Base-by-base conservation (phyloP, 2,113 vertebrate species). In the Hemiprocne comata region DNA sequence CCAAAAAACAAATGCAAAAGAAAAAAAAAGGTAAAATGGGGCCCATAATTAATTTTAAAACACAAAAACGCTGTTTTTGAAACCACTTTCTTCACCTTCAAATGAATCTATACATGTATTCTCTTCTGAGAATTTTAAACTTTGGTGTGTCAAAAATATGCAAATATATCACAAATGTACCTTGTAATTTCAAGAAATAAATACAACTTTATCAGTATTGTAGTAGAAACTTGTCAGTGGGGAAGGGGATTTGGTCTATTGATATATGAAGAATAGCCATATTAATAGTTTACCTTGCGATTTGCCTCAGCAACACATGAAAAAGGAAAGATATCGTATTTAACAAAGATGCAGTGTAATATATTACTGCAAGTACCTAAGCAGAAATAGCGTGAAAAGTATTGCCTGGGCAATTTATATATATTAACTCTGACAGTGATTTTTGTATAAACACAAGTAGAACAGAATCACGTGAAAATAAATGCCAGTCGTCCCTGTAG, bases 211-310 rank as follows among this genome's bases (percentile, higher is more conserved):
- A 97, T 97, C 94, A 94, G 66, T 96, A 97, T 97, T 79, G 33
- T 97, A 96, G 84, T 96, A 96, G 96, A 97, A 97, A 97, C 77
- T 96, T 98, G 96, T 95, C 97, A 91, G 83, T 97, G 97, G 96
- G 96, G 96, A 96, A 91, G 96, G 95, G 96, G 97, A 97, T 96
- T 98, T 97, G 97, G 96, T 98, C 95, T 97, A 97, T 95, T 84
- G 97, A 98, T 97, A 89, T 97, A 96, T 94, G 95, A 98, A 97
- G 92, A 97, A 98, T 98, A 98, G 98, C 98, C 98, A 98, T 98
- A 98, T 97, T 95, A 97, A 97, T 97, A 97, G 98, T 97, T 98
- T 97, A 97, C 97, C 97, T 98, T 98, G 96, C 91, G 95, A 92
- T 97, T 98, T 98, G 98, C 98, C 97, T 98, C 97, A 97, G 93